Base-by-base conservation (phyloP, 2,888 invertebrate genomes). In the Cinara cedri region DNA sequence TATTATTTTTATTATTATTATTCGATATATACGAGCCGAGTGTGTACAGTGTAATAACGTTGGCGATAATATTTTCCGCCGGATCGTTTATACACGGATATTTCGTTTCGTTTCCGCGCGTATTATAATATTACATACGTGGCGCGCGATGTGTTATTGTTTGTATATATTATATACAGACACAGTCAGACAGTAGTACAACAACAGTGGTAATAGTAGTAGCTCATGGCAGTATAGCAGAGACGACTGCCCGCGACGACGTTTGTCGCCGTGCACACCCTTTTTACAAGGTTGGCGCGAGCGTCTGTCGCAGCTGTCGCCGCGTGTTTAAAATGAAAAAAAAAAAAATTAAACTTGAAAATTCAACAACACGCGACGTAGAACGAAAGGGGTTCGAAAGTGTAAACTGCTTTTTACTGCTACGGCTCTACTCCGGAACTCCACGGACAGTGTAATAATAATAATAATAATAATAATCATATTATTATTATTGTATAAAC, bases 241-340 rank as follows among this genome's bases (percentile, higher is more conserved):
- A 26, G 68, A 68, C 60, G 55, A 68, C 55, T 78, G 68, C 60
- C 78, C 78, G 13, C 68, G 57, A 49, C 57, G 78, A 65, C 68
- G 60, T 78, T 68, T 76, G 76, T 68, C 60, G 66, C 6, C 14
- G 3, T 6, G 62, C 44, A 26, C 68, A 70, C 78, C 68, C 60
- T 78, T 78, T 76, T 70, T 60, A 78, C 78, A 78, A 57, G 68
- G 26, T 55, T 66, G 24, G 46, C 51, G 57, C 68, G 34, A 34
- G 54, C 68, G 78, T 78, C 78, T 60, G 26, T 46, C 46, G 78
- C 78, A 78, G 78, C 78, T 78, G 78, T 78, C 68, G 78, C 78
- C 49, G 68, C 49, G 78, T 60, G 66, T 70, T 34, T 63, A 54
- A 63, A 72, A 66, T 13, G 19, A 63, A 19, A 63, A 19, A 71